Conservation (phyloP, 1,140 invertebrate genomes). For the Caerostris darwini region DNA sequence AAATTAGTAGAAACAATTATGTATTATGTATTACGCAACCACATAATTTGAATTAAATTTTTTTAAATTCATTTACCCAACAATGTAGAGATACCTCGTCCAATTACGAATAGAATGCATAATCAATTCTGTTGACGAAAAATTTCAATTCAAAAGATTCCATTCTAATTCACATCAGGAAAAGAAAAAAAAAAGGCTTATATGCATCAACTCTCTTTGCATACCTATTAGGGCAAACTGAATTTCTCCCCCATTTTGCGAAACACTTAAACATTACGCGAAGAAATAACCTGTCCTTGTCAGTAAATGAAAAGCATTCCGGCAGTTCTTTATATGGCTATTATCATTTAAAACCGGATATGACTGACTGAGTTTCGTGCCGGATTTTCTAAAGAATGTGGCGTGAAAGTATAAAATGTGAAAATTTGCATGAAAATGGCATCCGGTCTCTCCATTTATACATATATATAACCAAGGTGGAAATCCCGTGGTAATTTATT, state of each 20-base stretch:
- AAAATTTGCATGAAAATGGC: constrained; percentile 55
- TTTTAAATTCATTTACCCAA: no score
- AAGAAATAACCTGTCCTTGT: background rate
- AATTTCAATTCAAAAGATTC: no score
- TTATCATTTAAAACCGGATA: constrained; percentile 62
- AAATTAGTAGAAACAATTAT: no score
- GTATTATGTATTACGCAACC: no score
- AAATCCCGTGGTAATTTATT: background rate
- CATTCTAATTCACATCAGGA: no score
- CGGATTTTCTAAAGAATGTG: background rate
- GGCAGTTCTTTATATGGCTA: background rate
- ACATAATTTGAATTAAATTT: no score
- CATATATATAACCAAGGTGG: background rate
- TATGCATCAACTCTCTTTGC: background rate
- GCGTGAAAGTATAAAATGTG: background rate
- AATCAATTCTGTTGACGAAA: no score
- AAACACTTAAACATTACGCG: background rate
- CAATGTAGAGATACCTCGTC: no score
- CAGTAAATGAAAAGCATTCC: background rate
- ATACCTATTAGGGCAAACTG: background rate
- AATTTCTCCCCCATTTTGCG: background rate
- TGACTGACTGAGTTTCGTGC: background rate
- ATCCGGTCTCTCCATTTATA: no score
- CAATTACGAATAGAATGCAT: no score
- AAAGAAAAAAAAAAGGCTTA: background rate